Conservation (phyloP, 2,797 vertebrate genomes). For the Neosalanx taihuensis region DNA sequence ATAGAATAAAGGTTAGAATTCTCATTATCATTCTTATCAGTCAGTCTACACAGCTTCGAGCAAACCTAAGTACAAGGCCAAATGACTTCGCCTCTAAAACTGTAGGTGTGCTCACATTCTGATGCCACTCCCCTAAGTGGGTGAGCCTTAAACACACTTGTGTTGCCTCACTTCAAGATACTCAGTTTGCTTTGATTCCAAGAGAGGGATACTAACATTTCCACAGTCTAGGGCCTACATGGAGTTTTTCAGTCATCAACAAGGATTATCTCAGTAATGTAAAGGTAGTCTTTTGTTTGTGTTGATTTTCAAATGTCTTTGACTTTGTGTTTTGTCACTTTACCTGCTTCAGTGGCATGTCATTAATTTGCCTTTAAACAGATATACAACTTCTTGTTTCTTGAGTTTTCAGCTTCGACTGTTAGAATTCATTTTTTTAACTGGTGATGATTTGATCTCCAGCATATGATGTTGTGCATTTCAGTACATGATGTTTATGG, state of each 20-base stretch:
- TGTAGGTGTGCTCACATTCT: neutral
- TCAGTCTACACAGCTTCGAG: slow-evolving; percentile 64
- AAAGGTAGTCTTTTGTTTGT: neutral
- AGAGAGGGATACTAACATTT: slow-evolving; percentile 6
- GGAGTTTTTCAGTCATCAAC: neutral
- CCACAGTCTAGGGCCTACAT: neutral
- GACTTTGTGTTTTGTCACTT: neutral
- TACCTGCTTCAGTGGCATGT: neutral
- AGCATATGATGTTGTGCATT: neutral
- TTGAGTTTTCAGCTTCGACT: neutral
- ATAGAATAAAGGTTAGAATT: slow-evolving; percentile 5
- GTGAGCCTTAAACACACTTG: slow-evolving; percentile 47
- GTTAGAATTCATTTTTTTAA: neutral
- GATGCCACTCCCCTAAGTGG: slow-evolving; percentile 61
- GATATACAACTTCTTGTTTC: neutral
- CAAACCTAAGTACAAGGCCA: slow-evolving; percentile 36
- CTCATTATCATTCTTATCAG: slow-evolving; percentile 34
- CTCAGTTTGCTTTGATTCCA: slow-evolving; percentile 25
- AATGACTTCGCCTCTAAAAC: neutral
- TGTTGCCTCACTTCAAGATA: slow-evolving; percentile 28
- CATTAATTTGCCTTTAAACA: neutral
- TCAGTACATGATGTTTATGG: neutral
- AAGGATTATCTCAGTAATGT: neutral
- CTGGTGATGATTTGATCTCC: neutral
- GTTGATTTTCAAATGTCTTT: neutral